Evolutionary conservation across 2,113 vertebrate species (phyloP), one percentile per base, ranked within the genome.

Genomic region (Marcusenius ussheri): DNA sequence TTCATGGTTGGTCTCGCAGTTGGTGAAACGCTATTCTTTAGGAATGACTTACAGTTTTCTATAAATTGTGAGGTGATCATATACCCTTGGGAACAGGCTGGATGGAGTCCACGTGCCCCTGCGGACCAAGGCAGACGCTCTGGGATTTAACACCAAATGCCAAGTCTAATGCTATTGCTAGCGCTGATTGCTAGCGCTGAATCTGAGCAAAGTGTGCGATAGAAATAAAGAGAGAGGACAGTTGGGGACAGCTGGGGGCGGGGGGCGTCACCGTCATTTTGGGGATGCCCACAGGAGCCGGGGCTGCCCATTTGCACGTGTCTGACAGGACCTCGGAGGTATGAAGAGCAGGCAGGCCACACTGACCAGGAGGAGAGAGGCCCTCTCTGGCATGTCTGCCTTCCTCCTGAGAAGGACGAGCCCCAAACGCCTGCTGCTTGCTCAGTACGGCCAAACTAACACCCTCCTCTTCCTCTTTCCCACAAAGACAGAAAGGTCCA

Each of bases 331-430:
- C 97, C 97, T 98, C 98, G 95, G 95, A 98, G 97, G 97, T 98
- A 98, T 96, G 97, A 99, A 99, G 96, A 96, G 94, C 96, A 95
- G 93, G 95, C 94, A 95, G 95, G 96, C 96, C 97, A 98, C 98
- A 97, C 95, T 96, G 97, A 96, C 98, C 98, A 98, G 98, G 96
- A 96, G 95, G 92, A 56, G 46, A 0, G 27, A 31, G 47, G 93
- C 95, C 95, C 95, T 90, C 94, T 93, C 91, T 96, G 95, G 96
- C 96, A 96, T 94, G 93, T 97, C 97, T 97, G 96, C 5, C 74
- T 94, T 95, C 92, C 94, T 95, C 95, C 96, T 95, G 94, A 90
- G 93, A 96, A 96, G 95, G 94, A 94, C 94, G 11, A 49, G 10
- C 93, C 93, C 95, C 93, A 93, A 97, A 97, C 97, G 97, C 97